Base-by-base conservation (phyloP, 2,888 invertebrate species). In the Chymomyza amoena region DNA sequence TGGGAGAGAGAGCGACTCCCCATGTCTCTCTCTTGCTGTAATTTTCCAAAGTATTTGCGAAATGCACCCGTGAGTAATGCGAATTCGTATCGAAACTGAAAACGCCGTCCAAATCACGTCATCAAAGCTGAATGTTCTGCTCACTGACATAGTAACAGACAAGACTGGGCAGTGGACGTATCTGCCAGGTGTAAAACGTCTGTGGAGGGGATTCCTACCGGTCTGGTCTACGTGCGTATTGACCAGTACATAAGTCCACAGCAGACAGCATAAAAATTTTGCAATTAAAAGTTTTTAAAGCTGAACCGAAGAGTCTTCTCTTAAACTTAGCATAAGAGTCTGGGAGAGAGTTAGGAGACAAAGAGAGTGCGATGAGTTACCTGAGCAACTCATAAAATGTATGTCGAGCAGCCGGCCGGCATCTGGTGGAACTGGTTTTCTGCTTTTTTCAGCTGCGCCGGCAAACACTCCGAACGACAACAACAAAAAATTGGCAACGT, bases 351-450 rank as follows among this genome's bases (percentile, higher is more conserved):
- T 56, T 10, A 50, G 69, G 52, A 62, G 28, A 39, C 25, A 2
- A 25, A 25, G 25, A 25, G 32, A 32, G 32, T 16, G 64, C n/a
- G n/a, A n/a, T n/a, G n/a, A 28, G 54, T 54, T 20, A 54, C 18
- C 9, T 32, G 32, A 32, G 32, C 4, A 32, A 32, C 54, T 5
- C 9, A 20, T 2, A 69, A 80, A 75, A 75, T 78, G 77, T 79
- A 72, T 81, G 60, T 32, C 60, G 57, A 64, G 39, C 39, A 50
- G 86, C 86, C 86, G 86, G 86, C 86, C 86, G 86, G 89, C 86
- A 87, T 87, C 87, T 88, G 83, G 76, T 77, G 81, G 71, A 86
- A 89, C 89, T 83, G 86, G 89, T 86, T 86, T 88, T 71, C 6
- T 28, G n/a, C 6, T 28, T 28, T 32, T 6, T 32, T 68, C 56